Evolutionary conservation across 2,797 vertebrate genomes (phyloP).

Genomic region (Lithobates pipiens): DNA sequence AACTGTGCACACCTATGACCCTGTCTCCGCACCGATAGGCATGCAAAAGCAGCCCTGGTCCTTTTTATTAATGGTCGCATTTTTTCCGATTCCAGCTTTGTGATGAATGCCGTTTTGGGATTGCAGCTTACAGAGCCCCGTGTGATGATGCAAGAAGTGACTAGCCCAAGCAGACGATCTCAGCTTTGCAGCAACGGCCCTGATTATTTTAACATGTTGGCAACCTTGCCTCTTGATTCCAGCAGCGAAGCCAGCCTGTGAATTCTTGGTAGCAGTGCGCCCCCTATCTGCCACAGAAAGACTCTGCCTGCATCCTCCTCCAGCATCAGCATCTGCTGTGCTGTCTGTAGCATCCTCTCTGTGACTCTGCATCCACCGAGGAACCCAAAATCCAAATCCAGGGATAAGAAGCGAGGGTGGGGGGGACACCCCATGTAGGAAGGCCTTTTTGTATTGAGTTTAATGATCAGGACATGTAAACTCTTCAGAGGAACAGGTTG

Average conservation of each 20-base stretch:
- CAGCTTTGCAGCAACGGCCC: not conserved
- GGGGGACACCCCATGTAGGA: not conserved
- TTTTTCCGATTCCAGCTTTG: too few species aligned
- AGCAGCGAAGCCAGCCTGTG: constrained; percentile 14
- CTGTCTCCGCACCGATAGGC: too few species aligned
- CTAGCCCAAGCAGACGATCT: too few species aligned
- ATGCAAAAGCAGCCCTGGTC: too few species aligned
- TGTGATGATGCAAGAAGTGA: too few species aligned
- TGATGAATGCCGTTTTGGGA: too few species aligned
- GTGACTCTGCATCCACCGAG: constrained; percentile 22
- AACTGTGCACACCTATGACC: too few species aligned
- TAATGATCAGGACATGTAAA: not conserved
- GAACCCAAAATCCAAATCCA: not conserved
- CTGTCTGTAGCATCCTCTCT: constrained; percentile 17
- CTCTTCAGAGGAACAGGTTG: constrained; percentile 37
- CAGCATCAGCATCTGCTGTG: constrained; percentile 9
- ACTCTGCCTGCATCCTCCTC: constrained; percentile 22
- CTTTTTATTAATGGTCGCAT: too few species aligned
- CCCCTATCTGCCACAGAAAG: constrained; percentile 32
- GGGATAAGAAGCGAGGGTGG: not conserved
- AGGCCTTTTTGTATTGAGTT: not conserved
- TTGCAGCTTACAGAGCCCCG: too few species aligned
- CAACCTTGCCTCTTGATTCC: not conserved
- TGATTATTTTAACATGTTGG: not conserved
- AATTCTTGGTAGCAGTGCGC: constrained; percentile 37